Conservation (phyloP, 2,113 vertebrate species). For the Chloropsis cyanopogon region DNA sequence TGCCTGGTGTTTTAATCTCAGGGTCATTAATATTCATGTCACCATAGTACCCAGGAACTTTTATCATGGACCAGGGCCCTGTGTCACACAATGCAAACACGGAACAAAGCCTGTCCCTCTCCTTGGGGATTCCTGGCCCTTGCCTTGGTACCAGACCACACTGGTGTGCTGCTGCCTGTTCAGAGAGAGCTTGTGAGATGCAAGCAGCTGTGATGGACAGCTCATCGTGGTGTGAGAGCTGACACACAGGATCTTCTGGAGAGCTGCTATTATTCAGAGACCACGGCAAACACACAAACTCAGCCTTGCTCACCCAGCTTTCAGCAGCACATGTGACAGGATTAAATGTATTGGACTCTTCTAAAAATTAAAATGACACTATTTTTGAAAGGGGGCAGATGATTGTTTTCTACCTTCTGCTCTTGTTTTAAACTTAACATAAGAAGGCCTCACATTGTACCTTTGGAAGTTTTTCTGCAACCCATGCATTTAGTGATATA, state of each 20-base stretch:
- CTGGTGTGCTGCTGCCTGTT: fast-evolving
- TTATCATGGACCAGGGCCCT: not conserved
- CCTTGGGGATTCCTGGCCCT: not conserved
- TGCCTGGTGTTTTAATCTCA: not conserved
- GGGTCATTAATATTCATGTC: slow-evolving; percentile 15
- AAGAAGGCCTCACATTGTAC: not conserved
- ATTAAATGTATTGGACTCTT: not conserved
- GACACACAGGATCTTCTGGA: not conserved
- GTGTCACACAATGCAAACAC: not conserved
- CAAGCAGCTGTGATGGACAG: not conserved
- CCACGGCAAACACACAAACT: not conserved
- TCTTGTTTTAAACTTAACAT: not conserved
- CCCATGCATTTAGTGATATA: fast-evolving
- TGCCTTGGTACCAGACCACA: fast-evolving
- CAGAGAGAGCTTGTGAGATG: not conserved
- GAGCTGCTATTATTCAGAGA: not conserved
- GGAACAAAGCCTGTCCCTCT: not conserved
- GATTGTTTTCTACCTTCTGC: not conserved
- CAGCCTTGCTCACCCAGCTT: not conserved
- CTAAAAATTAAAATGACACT: not conserved
- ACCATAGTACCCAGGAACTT: not conserved
- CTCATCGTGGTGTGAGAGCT: not conserved
- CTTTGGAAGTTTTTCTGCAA: not conserved
- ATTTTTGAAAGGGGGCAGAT: not conserved
- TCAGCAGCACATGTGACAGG: not conserved